phyloP scores from a whole-genome alignment of 2,888 invertebrate species.

The Rotaria sp. region DNA sequence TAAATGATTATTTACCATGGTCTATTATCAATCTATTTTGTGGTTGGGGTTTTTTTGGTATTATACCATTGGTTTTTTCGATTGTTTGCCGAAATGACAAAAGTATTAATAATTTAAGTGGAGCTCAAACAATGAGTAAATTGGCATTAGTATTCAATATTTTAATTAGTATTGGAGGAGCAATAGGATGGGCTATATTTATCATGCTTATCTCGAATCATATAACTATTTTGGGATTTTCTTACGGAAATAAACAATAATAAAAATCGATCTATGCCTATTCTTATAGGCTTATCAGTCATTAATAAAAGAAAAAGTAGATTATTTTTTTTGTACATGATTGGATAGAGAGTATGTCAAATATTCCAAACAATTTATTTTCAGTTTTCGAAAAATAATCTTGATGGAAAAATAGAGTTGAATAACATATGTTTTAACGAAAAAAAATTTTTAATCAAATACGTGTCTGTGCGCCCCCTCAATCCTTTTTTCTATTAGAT shows the following conservation, averaged over 20 bases:
- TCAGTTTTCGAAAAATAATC: no score
- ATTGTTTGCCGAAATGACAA: neutral
- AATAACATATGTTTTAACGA: no score
- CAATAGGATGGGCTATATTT: neutral
- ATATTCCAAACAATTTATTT: no score
- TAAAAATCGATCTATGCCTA: no score
- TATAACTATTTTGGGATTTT: neutral
- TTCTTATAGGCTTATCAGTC: no score
- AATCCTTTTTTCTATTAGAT: no score
- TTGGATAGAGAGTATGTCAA: no score
- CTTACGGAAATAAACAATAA: neutral
- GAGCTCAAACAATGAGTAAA: neutral
- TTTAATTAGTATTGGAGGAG: neutral
- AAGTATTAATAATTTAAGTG: neutral
- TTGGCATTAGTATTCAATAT: neutral
- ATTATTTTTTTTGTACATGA: no score
- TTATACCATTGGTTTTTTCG: neutral
- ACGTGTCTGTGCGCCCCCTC: no score
- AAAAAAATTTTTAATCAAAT: no score
- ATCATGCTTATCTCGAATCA: neutral
- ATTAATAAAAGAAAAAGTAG: no score
- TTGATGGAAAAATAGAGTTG: no score
- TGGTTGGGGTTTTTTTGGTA: neutral
- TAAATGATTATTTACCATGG: neutral
- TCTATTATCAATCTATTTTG: neutral